A percentile compares a stretch with the other conserved stretches of the same genome.
Evolutionary conservation across 2,113 vertebrate genomes (phyloP).

Genomic region (Alexandromys fortis): DNA sequence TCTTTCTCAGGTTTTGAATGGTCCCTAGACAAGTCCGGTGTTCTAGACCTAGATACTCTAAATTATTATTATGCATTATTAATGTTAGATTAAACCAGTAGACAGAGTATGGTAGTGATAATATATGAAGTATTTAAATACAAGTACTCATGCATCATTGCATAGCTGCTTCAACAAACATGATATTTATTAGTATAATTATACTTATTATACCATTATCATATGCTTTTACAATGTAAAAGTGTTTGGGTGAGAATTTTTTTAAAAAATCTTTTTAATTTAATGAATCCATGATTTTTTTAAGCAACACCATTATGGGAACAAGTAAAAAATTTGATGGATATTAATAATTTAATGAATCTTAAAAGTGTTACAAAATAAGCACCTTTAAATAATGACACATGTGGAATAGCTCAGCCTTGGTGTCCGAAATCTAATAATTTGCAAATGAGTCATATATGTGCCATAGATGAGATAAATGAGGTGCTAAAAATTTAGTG

Average conservation of each 20-base stretch:
- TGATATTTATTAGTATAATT: background rate
- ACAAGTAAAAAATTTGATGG: background rate
- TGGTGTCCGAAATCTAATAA: conserved; percentile 40
- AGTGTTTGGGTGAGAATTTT: background rate
- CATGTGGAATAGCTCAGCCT: background rate
- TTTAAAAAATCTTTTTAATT: background rate
- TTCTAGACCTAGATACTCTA: background rate
- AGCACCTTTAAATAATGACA: conserved; percentile 64
- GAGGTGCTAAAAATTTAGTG: conserved; percentile 23
- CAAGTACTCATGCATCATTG: background rate
- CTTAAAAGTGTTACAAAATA: conserved; percentile 17
- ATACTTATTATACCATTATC: background rate
- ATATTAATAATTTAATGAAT: background rate
- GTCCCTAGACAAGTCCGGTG: background rate
- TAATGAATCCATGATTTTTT: background rate
- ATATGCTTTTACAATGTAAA: background rate
- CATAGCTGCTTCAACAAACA: background rate
- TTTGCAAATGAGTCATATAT: conserved; percentile 2
- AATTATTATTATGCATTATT: background rate
- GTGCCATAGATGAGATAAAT: conserved; percentile 38
- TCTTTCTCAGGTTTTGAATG: background rate
- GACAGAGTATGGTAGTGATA: background rate
- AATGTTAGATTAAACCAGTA: background rate
- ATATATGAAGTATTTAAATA: background rate
- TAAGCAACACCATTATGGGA: background rate